Evolutionary conservation across 2,797 vertebrate genomes (phyloP), one percentile per base, ranked within the genome.

Genomic region (Valencia hispanica): DNA sequence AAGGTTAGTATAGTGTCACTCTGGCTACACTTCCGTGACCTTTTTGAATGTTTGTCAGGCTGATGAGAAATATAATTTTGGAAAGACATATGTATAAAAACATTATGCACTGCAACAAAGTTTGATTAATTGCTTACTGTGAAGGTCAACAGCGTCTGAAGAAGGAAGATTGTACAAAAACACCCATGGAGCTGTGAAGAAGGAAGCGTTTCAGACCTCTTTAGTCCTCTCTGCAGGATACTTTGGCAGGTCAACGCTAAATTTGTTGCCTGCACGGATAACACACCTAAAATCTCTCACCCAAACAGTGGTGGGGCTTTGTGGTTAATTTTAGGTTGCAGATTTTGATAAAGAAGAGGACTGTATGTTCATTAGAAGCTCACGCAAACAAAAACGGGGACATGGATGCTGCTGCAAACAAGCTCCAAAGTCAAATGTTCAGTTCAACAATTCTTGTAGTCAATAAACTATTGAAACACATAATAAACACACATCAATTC

Each of bases 291-390:
- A 39, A 72, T 57, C 70, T 57, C 25, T 10, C 15, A 53, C 50
- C 70, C 39, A 41, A 22, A 73, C 43, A 73, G 41, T 4, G 41
- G 14, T 68, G 39, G 65, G 45, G 65, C 25, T 68, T 45, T 68
- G 65, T 68, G 65, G 65, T 68, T 68, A 68, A 68, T 27, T 68
- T 68, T 68, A 68, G 65, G 39, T 25, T n/a, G 39, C 65, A 45
- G 65, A 27, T 45, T 68, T 45, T 45, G 41, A 45, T 43, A 68
- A 68, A 43, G 65, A 68, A 41, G 15, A 68, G 14, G 36, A n/a
- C 65, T 45, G 39, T 68, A 36, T n/a, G 36, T 41, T 66, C 36
- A n/a, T 41, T 36, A 66, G 63, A 41, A 39, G 65, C 39, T 45
- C 65, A 68, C 25, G 65, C 65, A 18, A 66, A 43, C 5, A 45